A percentile compares a stretch with the other conserved stretches of the same genome.
Evolutionary conservation across 2,113 vertebrate genomes (phyloP).

Genomic region (Macquaria australasica): DNA sequence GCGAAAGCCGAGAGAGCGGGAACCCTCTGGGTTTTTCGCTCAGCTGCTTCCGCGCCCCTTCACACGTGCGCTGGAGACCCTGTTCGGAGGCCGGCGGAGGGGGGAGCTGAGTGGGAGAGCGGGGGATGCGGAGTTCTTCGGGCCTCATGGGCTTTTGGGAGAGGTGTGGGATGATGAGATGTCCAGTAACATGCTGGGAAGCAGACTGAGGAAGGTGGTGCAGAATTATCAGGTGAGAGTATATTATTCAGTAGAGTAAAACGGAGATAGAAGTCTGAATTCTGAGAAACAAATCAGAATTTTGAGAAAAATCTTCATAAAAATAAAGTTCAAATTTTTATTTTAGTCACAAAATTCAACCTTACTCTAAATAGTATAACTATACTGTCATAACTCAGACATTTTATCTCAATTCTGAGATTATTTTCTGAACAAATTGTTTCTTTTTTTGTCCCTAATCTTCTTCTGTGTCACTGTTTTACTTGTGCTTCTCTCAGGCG

Average conservation of each 20-base stretch:
- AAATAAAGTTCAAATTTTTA: not conserved
- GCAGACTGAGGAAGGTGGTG: slow-evolving; percentile 83
- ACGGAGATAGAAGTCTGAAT: not conserved
- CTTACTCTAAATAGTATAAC: not conserved
- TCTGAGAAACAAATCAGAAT: no score
- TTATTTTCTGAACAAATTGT: not conserved
- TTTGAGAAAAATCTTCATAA: no score
- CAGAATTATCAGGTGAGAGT: slow-evolving; percentile 85
- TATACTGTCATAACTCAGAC: not conserved
- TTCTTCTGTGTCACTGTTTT: not conserved
- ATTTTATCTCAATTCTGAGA: not conserved
- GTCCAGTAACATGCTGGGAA: slow-evolving; percentile 84
- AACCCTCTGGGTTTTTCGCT: slow-evolving; percentile 67
- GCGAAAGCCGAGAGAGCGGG: slow-evolving; percentile 45
- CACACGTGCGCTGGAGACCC: slow-evolving; percentile 72
- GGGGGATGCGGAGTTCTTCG: slow-evolving; percentile 75
- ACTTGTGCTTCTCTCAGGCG: slow-evolving; percentile 66
- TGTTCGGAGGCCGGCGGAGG: slow-evolving; percentile 71
- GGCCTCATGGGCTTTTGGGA: slow-evolving; percentile 69
- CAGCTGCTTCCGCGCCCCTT: slow-evolving; percentile 78
- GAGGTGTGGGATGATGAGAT: slow-evolving; percentile 85
- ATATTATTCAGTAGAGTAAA: not conserved
- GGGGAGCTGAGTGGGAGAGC: slow-evolving; percentile 62
- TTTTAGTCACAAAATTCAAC: not conserved
- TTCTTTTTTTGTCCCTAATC: not conserved